These are phyloP conservation scores for Coracias cyanogaster DNA, from an alignment of 2,797 vertebrate species.

Conservation along the genomic window DNA sequence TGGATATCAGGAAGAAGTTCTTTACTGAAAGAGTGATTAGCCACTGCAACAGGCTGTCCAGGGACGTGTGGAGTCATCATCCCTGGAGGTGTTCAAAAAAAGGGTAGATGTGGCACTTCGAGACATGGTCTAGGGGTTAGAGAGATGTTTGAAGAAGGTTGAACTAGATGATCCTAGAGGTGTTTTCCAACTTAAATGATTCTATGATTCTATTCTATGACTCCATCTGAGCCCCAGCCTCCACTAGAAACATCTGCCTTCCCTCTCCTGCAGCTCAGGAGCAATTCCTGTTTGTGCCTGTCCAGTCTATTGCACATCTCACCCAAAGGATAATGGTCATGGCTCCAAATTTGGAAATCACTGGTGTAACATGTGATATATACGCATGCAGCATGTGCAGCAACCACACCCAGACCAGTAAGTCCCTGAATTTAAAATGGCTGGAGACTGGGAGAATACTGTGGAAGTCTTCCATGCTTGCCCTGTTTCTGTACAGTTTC, in stretches of 20 bases:
- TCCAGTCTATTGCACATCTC: background rate
- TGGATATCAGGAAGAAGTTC: no score
- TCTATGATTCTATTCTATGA: no score
- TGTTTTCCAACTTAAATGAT: no score
- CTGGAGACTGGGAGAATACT: background rate
- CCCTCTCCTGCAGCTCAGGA: background rate
- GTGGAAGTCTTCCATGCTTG: background rate
- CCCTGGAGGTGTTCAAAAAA: no score
- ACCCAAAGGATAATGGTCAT: background rate
- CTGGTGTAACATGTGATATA: no score
- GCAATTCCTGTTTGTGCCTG: background rate
- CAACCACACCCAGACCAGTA: background rate
- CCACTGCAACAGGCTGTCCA: no score
- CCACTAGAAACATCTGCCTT: background rate
- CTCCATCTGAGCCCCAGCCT: background rate
- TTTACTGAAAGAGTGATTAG: no score
- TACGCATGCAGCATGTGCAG: background rate
- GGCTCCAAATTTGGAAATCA: background rate
- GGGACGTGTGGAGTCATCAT: no score
- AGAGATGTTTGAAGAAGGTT: no score
- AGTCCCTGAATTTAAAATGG: background rate
- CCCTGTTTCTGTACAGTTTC: background rate
- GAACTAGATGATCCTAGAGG: no score
- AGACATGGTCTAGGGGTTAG: no score
- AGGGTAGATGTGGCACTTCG: no score